phyloP scores from a whole-genome alignment of 2,888 invertebrate genomes.

The Zhuqinia jingwanae region DNA sequence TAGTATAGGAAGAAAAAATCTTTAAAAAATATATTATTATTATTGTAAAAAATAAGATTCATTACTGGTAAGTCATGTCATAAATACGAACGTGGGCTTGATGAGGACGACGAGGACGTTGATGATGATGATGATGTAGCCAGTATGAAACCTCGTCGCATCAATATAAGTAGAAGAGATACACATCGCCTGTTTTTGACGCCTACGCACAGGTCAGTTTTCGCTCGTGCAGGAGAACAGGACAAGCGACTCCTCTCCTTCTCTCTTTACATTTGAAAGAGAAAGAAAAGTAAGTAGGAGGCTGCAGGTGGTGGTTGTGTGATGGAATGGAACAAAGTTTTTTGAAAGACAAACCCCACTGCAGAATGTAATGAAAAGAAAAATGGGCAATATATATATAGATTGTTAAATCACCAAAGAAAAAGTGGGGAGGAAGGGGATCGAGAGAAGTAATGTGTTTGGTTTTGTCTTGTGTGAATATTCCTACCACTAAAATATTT shows the following conservation, averaged over 20 bases:
- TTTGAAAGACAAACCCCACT: no score
- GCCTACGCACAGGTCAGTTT: constrained; percentile 55
- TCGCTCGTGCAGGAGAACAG: constrained; percentile 40
- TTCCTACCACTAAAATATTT: no score
- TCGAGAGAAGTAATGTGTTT: no score
- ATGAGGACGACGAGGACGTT: constrained; percentile 6
- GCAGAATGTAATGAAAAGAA: not conserved
- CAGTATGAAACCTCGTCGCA: not conserved
- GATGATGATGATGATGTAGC: not conserved
- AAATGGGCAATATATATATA: no score
- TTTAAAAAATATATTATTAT: no score
- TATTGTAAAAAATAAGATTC: no score
- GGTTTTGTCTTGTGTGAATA: no score
- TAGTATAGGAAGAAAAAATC: constrained; percentile 9
- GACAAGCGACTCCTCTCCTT: not conserved
- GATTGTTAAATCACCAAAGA: no score
- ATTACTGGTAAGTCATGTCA: constrained; percentile 32
- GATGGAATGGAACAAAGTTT: no score
- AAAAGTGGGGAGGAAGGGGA: no score
- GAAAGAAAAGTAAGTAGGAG: constrained; percentile 35
- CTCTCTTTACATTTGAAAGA: no score
- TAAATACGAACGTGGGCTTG: constrained; percentile 42
- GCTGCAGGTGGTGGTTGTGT: not conserved
- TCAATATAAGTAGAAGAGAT: constrained; percentile 4
- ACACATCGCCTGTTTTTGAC: constrained; percentile 36